Evolutionary conservation across 2,113 vertebrate genomes (phyloP), one percentile per base, ranked within the genome.

Genomic region (Macaca mulatta): DNA sequence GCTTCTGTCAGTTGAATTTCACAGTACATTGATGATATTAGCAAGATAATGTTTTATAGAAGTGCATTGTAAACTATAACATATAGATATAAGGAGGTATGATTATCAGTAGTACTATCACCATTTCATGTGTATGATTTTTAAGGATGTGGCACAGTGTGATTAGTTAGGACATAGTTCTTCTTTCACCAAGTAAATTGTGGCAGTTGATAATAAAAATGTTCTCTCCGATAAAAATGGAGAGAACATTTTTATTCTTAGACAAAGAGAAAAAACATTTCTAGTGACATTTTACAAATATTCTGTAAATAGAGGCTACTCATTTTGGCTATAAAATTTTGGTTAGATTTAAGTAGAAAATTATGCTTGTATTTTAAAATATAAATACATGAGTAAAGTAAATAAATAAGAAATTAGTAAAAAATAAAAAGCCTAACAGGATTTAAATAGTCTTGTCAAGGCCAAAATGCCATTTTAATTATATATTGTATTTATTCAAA

Each of bases 271-370:
- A 70, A 48, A 45, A 78, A 5, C 52, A 72, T 57, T 87, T 23
- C 25, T 70, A 74, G n/a, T 67, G 23, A 87, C 4, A n/a, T 82
- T 93, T 94, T 70, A 70, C 18, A 86, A 79, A 55, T 94, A 74
- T 35, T 81, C 61, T 95, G 9, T 89, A 67, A 90, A 52, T 32
- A 5, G 25, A 92, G 32, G 17, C 35, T 80, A 40, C 40, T 10
- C 50, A 30, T 85, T 81, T 91, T 79, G 92, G 27, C 93, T 83
- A 74, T 5, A 22, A 93, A 94, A 45, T 85, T 96, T 86, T 93
- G 32, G 35, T 74, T 43, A 64, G 3, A 7, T 80, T 93, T 50
- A 92, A 83, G 5, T 86, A 83, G 64, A 87, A 94, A 59, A 80
- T 72, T 74, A 35, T 83, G 8, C 32, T 70, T 93, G 22, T 1